Base-by-base conservation (phyloP, 2,113 vertebrate species). In the Mugil cephalus region DNA sequence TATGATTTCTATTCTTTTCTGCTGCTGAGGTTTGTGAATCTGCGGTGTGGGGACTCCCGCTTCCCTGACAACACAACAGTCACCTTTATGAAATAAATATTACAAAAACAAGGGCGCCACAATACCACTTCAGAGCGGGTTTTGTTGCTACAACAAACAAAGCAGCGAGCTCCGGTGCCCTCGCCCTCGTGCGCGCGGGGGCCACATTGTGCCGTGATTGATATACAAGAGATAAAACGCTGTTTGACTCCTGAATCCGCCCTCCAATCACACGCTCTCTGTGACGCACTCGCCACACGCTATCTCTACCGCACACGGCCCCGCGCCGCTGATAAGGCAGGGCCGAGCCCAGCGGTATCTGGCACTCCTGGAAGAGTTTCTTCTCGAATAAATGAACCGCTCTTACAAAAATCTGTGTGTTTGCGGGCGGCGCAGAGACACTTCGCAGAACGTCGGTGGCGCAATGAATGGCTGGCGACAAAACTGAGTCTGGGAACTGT, bases 131-230 rank as follows among this genome's bases (percentile, higher is more conserved):
- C 78, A 80, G 67, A 79, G 64, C 1, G 10, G 51, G 56, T 64
- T n/a, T 53, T 75, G 86, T 80, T 85, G 82, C 83, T 69, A 89
- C 77, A 87, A 86, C 89, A 91, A 90, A 89, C 86, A 87, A 58
- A 38, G 64, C 15, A 43, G 63, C 14, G 61, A 52, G 82, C 77
- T 74, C 40, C 13, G 72, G 68, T 36, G 63, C 58, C 5, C 24
- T 67, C 2, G 63, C 58, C 5, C 24, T 67, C 2, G 50, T 75
- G 79, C 67, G 70, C 24, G 13, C 19, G 1, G 61, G 65, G 80
- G 67, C 72, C 78, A 62, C 64, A 18, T 52, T 40, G 71, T 77
- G 68, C 74, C 51, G 53, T 73, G 79, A 87, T 78, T 90, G 88
- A 89, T 87, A 81, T 68, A 81, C 69, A 60, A 14, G 81, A 84